Evolutionary conservation across 2,113 vertebrate species (phyloP).

Genomic region (Thamnaconus septentrionalis): DNA sequence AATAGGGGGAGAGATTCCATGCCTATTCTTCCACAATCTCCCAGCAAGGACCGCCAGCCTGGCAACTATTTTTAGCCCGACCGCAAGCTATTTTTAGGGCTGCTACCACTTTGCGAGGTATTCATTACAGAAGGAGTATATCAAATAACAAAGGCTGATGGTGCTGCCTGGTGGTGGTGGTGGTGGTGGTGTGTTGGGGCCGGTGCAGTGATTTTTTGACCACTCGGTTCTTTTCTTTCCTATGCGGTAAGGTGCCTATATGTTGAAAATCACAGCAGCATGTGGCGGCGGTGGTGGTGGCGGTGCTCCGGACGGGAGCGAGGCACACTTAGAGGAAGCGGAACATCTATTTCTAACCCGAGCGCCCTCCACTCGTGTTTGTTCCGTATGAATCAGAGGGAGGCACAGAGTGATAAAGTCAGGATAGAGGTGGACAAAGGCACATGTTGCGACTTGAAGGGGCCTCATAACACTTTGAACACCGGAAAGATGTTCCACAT

Average conservation of each 20-base stretch:
- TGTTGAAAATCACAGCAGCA: constrained; percentile 78
- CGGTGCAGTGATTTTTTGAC: constrained; percentile 69
- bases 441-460: constrained; percentile 68
- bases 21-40: constrained; percentile 95
- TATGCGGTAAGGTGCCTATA: constrained; percentile 78
- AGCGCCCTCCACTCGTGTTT: constrained; percentile 63
- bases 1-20: constrained; percentile 76
- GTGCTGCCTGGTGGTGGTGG: not conserved
- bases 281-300: too few species aligned
- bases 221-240: constrained; percentile 72
- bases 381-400: constrained; percentile 4
- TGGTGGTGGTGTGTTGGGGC: constrained; percentile 56
- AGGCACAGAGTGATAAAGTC: constrained; percentile 6
- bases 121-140: constrained; percentile 84
- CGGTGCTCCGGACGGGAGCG: constrained; percentile 6
- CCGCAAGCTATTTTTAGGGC: constrained; percentile 94
- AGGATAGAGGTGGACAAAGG: constrained; percentile 77
- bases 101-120: constrained; percentile 87
- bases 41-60: constrained; percentile 85
- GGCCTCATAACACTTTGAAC: constrained; percentile 56
- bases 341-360: constrained; percentile 75
- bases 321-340: constrained; percentile 58
- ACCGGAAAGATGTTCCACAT: constrained; percentile 28
- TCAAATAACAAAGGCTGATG: constrained; percentile 61
- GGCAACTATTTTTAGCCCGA: constrained; percentile 90